Evolutionary conservation across 2,888 invertebrate species (phyloP).

Genomic region (Idaea straminata): DNA sequence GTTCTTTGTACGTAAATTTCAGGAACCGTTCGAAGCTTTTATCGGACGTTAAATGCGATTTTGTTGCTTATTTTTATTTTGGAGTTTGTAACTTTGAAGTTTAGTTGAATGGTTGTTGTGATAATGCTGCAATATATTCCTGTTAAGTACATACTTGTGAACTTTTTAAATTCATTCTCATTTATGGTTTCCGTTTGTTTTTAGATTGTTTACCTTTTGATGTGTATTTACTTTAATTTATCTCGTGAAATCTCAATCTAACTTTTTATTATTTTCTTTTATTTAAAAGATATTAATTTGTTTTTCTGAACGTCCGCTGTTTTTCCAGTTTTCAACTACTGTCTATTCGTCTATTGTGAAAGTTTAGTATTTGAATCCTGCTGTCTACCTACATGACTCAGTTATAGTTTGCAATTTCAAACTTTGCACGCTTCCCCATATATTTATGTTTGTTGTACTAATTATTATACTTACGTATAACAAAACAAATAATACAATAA

Average conservation of each 20-base stretch:
- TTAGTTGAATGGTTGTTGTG: background rate
- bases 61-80: background rate
- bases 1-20: slow-evolving; percentile 12
- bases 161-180: background rate
- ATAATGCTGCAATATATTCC: background rate
- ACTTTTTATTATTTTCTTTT: background rate
- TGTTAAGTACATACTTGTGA: background rate
- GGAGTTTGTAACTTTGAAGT: background rate
- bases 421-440: background rate
- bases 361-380: background rate
- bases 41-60: background rate
- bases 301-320: background rate
- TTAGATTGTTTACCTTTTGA: background rate
- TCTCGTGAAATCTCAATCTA: background rate
- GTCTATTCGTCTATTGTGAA: background rate
- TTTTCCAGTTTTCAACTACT: background rate
- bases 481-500: no score
- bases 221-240: background rate
- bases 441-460: background rate
- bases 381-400: background rate
- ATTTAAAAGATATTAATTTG: background rate
- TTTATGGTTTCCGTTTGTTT: background rate
- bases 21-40: slow-evolving; percentile 6
- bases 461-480: background rate
- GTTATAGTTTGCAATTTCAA: background rate